Conservation (phyloP, 2,113 vertebrate genomes). For the Antigone vipio region DNA sequence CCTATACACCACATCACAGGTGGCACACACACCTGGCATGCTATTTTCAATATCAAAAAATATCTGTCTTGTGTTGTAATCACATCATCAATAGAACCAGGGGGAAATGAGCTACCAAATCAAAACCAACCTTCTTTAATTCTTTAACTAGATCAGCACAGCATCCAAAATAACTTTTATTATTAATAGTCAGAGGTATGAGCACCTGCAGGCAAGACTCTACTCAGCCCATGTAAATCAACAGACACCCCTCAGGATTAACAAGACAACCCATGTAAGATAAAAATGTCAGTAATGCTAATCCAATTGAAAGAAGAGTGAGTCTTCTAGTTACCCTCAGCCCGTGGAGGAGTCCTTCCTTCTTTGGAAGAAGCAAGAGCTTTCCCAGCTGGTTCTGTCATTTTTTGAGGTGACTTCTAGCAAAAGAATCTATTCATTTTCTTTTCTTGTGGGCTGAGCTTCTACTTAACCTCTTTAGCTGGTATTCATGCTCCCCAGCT, state of each 20-base stretch:
- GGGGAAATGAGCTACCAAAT: neutral
- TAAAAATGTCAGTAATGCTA: neutral
- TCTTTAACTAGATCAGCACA: neutral
- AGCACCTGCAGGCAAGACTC: neutral
- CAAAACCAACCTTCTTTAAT: neutral
- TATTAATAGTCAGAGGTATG: neutral
- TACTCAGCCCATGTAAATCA: neutral
- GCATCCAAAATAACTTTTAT: neutral
- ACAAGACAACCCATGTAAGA: neutral
- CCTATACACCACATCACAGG: neutral
- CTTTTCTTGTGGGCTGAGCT: neutral
- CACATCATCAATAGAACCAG: neutral
- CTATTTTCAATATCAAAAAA: slow-evolving; percentile 24
- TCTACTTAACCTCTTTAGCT: neutral
- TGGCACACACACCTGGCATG: neutral
- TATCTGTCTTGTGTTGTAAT: neutral
- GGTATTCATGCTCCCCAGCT: neutral
- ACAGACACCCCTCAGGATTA: neutral
- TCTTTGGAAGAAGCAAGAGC: neutral
- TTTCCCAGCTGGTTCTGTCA: neutral
- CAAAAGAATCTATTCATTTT: neutral
- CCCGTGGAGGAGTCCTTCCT: neutral
- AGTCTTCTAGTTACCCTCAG: neutral
- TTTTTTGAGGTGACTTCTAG: neutral
- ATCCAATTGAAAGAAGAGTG: neutral